A percentile compares a stretch with the other conserved stretches of the same genome.
phyloP scores from a whole-genome alignment of 2,113 vertebrate species.

The Heptranchias perlo region DNA sequence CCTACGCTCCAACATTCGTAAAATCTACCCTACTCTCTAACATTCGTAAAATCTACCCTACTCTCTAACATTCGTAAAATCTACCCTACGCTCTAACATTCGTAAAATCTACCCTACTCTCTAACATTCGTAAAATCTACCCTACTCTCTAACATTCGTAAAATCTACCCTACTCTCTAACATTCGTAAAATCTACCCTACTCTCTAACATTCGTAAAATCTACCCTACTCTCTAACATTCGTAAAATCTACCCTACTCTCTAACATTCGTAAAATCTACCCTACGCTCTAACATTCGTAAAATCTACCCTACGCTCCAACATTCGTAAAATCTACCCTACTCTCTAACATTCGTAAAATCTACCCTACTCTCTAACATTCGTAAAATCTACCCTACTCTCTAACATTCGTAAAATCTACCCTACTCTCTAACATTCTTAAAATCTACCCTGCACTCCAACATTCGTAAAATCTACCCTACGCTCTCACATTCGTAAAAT shows the following conservation, averaged over 20 bases:
- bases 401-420: background rate
- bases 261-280: background rate
- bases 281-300: background rate
- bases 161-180: background rate
- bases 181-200: background rate
- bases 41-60: background rate
- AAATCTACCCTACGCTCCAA: background rate
- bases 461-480: background rate
- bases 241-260: background rate
- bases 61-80: background rate
- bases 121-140: background rate
- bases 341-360: background rate
- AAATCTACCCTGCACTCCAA: background rate
- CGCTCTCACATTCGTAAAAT: background rate
- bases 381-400: background rate
- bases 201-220: background rate
- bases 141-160: background rate
- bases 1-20: background rate
- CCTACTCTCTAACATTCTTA: background rate
- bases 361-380: background rate
- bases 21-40: background rate
- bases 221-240: background rate
- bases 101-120: background rate
- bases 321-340: background rate
- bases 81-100: background rate